A percentile compares a stretch with the other conserved stretches of the same genome.
These are phyloP conservation scores for Corythucha ciliata DNA, from an alignment of 2,888 invertebrate species.

Conservation along the genomic window DNA sequence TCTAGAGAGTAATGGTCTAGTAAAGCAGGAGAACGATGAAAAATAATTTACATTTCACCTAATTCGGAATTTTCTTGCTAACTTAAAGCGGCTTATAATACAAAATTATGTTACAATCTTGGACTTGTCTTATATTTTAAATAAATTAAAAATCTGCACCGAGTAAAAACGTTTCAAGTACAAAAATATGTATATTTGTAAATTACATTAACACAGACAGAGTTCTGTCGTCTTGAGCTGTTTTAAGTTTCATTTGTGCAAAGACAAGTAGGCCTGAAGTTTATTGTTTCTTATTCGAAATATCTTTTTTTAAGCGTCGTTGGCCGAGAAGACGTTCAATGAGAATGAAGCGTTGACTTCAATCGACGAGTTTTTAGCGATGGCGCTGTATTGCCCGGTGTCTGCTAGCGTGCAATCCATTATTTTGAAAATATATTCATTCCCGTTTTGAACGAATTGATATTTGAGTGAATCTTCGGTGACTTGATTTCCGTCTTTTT, in stretches of 20 bases:
- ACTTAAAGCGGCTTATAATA: too few species aligned
- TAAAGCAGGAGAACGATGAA: too few species aligned
- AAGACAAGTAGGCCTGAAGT: background rate
- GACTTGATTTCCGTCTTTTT: conserved; percentile 25
- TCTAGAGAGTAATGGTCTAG: too few species aligned
- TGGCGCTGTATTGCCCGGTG: conserved; percentile 79
- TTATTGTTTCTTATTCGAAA: background rate
- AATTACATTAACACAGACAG: background rate
- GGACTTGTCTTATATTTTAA: too few species aligned
- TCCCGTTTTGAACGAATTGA: conserved; percentile 72
- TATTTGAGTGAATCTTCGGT: conserved; percentile 68
- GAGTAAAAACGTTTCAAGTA: conserved; percentile 23
- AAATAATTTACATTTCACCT: too few species aligned
- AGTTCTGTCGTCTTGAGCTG: too few species aligned
- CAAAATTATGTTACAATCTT: too few species aligned
- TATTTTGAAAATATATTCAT: conserved; percentile 68
- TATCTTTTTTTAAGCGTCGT: conserved; percentile 20
- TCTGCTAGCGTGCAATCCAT: conserved; percentile 64
- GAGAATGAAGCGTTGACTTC: conserved; percentile 79
- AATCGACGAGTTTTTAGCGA: conserved; percentile 76
- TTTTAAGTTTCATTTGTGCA: background rate
- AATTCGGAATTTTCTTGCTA: too few species aligned
- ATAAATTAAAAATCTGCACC: conserved; percentile 18
- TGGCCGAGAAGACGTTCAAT: conserved; percentile 54
- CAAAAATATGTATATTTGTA: conserved; percentile 20